These are phyloP conservation scores for Hippopotamus amphibius DNA, from an alignment of 2,113 vertebrate species.

Conservation along the genomic window DNA sequence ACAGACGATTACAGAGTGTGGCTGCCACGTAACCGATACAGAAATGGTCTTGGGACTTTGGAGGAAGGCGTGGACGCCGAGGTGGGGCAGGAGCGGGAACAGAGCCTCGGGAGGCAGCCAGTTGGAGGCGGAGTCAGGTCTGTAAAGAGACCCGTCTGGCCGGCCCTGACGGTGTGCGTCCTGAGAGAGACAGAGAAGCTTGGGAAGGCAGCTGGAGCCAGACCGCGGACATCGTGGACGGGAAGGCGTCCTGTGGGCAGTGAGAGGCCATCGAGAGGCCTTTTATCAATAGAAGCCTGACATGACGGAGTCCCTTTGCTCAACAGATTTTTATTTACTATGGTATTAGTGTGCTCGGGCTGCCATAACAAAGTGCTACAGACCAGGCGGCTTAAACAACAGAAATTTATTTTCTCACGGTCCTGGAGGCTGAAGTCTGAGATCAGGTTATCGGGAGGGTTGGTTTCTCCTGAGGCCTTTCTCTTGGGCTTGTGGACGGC, in stretches of 20 bases:
- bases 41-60: not conserved
- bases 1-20: not conserved
- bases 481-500: not conserved
- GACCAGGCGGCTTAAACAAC: too few species aligned
- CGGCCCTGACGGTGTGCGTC: not conserved
- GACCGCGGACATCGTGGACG: not conserved
- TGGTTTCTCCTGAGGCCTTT: not conserved
- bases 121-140: not conserved
- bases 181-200: not conserved
- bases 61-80: not conserved
- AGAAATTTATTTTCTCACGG: not conserved
- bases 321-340: not conserved
- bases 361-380: not conserved
- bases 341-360: not conserved
- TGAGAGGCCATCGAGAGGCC: not conserved
- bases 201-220: not conserved
- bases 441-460: not conserved
- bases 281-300: not conserved
- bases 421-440: not conserved
- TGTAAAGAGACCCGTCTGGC: not conserved
- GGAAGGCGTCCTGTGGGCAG: not conserved
- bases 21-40: not conserved
- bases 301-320: not conserved
- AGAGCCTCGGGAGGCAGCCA: not conserved
- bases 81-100: not conserved